phyloP scores from a whole-genome alignment of 2,888 invertebrate species.

The Leistus spinibarbis region DNA sequence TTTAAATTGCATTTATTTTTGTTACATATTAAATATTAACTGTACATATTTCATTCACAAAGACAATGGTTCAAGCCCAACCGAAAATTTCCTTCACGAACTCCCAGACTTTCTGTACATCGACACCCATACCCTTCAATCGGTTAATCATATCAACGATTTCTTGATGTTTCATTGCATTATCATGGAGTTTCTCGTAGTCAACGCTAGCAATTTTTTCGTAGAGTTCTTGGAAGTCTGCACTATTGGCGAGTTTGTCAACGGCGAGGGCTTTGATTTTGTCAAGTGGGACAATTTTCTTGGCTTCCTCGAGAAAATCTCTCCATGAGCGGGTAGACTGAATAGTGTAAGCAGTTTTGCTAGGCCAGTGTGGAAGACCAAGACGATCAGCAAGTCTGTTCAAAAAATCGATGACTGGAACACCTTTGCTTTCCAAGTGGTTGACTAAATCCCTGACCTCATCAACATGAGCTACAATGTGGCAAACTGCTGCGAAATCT shows the following conservation, averaged over 20 bases:
- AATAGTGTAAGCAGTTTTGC: background rate
- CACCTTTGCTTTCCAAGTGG: background rate
- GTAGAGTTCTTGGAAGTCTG: slow-evolving; percentile 45
- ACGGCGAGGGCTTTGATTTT: slow-evolving; percentile 41
- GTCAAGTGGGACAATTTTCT: slow-evolving; percentile 42
- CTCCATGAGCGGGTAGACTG: slow-evolving; percentile 17
- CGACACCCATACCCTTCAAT: slow-evolving; percentile 44
- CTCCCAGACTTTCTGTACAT: slow-evolving; percentile 41
- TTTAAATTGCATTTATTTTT: background rate
- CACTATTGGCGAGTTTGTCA: slow-evolving; percentile 44
- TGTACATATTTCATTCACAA: slow-evolving; percentile 8
- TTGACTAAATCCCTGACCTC: slow-evolving; percentile 42
- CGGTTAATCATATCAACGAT: slow-evolving; percentile 41
- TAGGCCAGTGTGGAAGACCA: slow-evolving; percentile 1
- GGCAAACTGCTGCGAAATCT: slow-evolving; percentile 39
- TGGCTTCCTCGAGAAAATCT: slow-evolving; percentile 43
- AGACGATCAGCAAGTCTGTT: slow-evolving; percentile 7
- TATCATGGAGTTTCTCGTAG: slow-evolving; percentile 43
- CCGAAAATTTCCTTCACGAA: slow-evolving; percentile 44
- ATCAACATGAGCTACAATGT: slow-evolving; percentile 39
- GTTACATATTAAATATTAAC: background rate
- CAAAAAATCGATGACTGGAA: background rate
- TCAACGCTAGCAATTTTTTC: slow-evolving; percentile 43
- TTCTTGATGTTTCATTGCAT: slow-evolving; percentile 44
- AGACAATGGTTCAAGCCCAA: slow-evolving; percentile 41